Conservation (phyloP, 2,113 vertebrate genomes). For the Abramis brama region DNA sequence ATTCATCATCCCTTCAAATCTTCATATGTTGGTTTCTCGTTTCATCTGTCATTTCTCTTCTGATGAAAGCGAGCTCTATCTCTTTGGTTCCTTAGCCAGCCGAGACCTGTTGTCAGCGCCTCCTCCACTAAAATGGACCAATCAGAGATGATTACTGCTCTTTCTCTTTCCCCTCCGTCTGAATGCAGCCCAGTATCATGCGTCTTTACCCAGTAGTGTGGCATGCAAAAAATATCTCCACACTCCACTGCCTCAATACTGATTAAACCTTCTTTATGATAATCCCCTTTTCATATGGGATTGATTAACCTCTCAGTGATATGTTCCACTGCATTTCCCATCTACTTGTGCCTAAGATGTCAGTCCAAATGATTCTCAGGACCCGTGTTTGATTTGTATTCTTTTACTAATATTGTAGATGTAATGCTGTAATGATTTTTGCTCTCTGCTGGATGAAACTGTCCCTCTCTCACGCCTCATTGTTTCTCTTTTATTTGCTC, state of each 20-base stretch:
- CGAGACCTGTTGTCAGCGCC: conserved; percentile 52
- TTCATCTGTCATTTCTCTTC: conserved; percentile 54
- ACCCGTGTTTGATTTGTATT: conserved; percentile 45
- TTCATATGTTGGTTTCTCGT: conserved; percentile 7
- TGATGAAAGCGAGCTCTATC: conserved; percentile 61
- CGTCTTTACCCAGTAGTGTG: conserved; percentile 49
- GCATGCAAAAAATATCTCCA: conserved; percentile 44
- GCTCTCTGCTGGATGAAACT: conserved; percentile 48
- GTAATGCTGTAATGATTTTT: conserved; percentile 20
- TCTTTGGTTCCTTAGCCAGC: conserved; percentile 62
- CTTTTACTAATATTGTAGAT: conserved; percentile 3
- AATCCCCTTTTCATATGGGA: conserved; percentile 32
- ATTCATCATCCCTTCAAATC: conserved; percentile 62
- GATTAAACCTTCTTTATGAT: conserved; percentile 37
- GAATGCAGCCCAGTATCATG: conserved; percentile 55
- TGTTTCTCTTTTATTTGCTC: conserved; percentile 60
- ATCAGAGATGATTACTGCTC: conserved; percentile 53
- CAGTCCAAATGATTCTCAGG: conserved; percentile 42
- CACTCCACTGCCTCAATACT: conserved; percentile 35
- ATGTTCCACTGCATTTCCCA: conserved; percentile 46
- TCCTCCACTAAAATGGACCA: conserved; percentile 52
- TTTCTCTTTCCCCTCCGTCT: conserved; percentile 45
- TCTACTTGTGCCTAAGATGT: conserved; percentile 45
- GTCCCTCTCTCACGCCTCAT: conserved; percentile 35
- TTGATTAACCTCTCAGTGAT: conserved; percentile 34